phyloP scores from a whole-genome alignment of 2,797 vertebrate genomes.

The Rhinatrema bivittatum region DNA sequence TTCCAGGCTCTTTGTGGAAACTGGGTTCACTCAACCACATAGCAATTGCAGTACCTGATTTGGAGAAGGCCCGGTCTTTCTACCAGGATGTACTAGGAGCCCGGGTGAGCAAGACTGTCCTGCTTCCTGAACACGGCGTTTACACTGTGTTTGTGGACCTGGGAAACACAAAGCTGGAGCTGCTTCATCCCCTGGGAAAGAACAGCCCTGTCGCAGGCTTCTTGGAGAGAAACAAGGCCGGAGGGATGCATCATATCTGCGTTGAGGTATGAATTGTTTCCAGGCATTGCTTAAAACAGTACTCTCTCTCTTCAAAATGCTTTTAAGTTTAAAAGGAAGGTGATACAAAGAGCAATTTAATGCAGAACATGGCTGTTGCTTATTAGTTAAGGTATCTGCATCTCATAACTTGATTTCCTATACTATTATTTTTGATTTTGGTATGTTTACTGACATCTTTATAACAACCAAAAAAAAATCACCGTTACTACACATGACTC shows the following conservation, averaged over 20 bases:
- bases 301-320: too few species aligned
- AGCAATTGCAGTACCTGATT: conserved; percentile 84
- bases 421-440: too few species aligned
- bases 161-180: conserved; percentile 90
- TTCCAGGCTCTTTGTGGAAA: conserved; percentile 67
- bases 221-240: conserved; percentile 84
- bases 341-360: too few species aligned
- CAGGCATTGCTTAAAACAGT: background rate
- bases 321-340: background rate
- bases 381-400: too few species aligned
- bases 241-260: conserved; percentile 95
- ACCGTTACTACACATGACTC: too few species aligned
- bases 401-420: too few species aligned
- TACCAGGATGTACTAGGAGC: conserved; percentile 84
- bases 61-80: conserved; percentile 75
- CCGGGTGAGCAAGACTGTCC: conserved; percentile 70
- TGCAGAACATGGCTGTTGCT: too few species aligned
- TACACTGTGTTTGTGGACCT: conserved; percentile 90
- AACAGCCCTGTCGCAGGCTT: conserved; percentile 85
- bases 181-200: conserved; percentile 84
- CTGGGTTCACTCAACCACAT: conserved; percentile 88
- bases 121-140: conserved; percentile 85
- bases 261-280: conserved; percentile 84
- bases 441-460: too few species aligned
- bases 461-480: too few species aligned